phyloP scores from a whole-genome alignment of 1,140 invertebrate genomes.

The Bactericera cockerelli region DNA sequence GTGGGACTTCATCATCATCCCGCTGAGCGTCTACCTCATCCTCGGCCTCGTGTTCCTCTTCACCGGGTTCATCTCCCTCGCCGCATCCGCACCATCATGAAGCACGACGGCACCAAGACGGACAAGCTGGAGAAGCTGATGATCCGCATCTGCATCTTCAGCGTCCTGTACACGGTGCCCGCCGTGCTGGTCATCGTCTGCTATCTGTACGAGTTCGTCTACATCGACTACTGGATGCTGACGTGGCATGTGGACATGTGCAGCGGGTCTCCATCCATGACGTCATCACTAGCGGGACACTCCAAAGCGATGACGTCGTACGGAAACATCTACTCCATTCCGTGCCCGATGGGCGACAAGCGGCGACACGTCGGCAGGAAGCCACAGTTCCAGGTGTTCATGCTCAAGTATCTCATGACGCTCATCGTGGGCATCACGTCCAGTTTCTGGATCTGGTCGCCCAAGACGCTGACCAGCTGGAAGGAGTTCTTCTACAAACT shows the following conservation, averaged over 20 bases:
- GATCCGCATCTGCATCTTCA: conserved; percentile 93
- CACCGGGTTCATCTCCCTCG: conserved; percentile 93
- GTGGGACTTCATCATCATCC: conserved; percentile 73
- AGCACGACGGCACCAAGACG: conserved; percentile 84
- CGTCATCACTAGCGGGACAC: too few species aligned
- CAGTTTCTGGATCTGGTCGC: conserved; percentile 94
- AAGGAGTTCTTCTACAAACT: conserved; percentile 58
- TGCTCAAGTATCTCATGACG: conserved; percentile 91
- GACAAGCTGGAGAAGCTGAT: conserved; percentile 96
- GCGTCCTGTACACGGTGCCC: conserved; percentile 88
- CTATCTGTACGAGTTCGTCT: conserved; percentile 86
- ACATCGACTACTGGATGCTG: conserved; percentile 85
- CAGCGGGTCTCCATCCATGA: conserved; percentile 19
- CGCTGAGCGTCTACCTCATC: conserved; percentile 79
- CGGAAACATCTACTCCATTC: conserved; percentile 42
- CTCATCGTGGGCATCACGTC: conserved; percentile 96
- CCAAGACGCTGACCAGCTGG: conserved; percentile 91
- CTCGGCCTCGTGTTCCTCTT: conserved; percentile 86
- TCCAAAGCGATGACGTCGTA: conserved; percentile 32
- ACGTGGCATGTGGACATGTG: conserved; percentile 75
- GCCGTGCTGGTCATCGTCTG: conserved; percentile 91
- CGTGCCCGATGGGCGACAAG: conserved; percentile 46
- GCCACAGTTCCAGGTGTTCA: conserved; percentile 70
- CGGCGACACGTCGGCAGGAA: conserved; percentile 38
- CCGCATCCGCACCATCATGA: conserved; percentile 90